These are phyloP conservation scores for Rhagonycha lutea DNA, from an alignment of 2,888 invertebrate genomes.

Conservation along the genomic window DNA sequence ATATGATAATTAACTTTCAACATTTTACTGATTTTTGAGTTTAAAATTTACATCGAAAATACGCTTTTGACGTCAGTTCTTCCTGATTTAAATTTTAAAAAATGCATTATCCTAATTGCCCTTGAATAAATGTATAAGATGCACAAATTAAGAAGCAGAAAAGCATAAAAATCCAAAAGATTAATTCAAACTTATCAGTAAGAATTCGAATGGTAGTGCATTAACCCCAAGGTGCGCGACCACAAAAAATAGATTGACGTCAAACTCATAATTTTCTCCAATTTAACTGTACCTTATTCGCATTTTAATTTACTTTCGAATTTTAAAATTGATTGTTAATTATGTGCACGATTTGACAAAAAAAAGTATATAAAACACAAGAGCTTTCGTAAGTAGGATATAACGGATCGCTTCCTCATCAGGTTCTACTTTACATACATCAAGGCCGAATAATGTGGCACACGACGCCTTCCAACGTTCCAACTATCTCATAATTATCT, in stretches of 20 bases:
- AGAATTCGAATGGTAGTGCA: background rate
- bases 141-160: background rate
- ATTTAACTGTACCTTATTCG: background rate
- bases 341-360: background rate
- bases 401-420: conserved; percentile 14
- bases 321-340: background rate
- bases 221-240: background rate
- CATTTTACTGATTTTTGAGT: background rate
- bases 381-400: conserved; percentile 5
- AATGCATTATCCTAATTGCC: background rate
- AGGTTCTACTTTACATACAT: conserved; percentile 6
- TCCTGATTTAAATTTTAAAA: background rate
- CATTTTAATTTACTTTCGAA: background rate
- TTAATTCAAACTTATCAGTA: background rate
- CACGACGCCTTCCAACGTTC: conserved; percentile 9
- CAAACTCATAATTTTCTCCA: background rate
- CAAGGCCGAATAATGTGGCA: conserved; percentile 16
- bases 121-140: background rate
- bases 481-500: conserved; percentile 2
- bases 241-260: background rate
- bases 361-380: background rate
- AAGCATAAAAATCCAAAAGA: background rate
- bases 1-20: background rate
- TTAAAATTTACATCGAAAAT: background rate
- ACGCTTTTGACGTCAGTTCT: background rate